Conservation (phyloP, 2,113 vertebrate species). For the Tretioscincus oriximinensis region DNA sequence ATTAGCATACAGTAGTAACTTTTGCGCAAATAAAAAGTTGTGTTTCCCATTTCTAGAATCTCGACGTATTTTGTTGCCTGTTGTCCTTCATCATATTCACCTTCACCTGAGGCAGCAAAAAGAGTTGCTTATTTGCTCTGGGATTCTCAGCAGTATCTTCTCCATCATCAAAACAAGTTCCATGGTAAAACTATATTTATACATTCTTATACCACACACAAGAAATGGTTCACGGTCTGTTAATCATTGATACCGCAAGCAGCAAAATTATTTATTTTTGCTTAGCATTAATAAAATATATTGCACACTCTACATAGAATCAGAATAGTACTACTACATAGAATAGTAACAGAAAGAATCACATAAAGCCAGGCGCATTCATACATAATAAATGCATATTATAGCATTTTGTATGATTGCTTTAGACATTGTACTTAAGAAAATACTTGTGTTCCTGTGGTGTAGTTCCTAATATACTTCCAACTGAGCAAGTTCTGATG, state of each 20-base stretch:
- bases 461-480: neutral
- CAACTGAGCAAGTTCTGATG: neutral
- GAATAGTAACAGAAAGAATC: neutral
- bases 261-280: neutral
- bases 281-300: neutral
- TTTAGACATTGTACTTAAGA: neutral
- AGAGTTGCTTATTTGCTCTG: slow-evolving; percentile 95
- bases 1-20: neutral
- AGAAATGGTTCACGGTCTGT: neutral
- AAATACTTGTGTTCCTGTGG: neutral
- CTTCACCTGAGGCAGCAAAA: slow-evolving; percentile 96
- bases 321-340: neutral
- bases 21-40: neutral
- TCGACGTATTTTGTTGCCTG: slow-evolving; percentile 91
- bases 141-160: slow-evolving; percentile 97
- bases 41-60: slow-evolving; percentile 82
- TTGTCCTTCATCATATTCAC: slow-evolving; percentile 97
- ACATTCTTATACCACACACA: neutral
- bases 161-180: slow-evolving; percentile 89
- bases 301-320: neutral
- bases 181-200: slow-evolving; percentile 68
- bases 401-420: neutral
- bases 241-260: neutral
- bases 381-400: neutral
- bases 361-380: too few relatives aligned